Conservation (phyloP, 2,113 vertebrate species). For the Seriola quinqueradiata region DNA sequence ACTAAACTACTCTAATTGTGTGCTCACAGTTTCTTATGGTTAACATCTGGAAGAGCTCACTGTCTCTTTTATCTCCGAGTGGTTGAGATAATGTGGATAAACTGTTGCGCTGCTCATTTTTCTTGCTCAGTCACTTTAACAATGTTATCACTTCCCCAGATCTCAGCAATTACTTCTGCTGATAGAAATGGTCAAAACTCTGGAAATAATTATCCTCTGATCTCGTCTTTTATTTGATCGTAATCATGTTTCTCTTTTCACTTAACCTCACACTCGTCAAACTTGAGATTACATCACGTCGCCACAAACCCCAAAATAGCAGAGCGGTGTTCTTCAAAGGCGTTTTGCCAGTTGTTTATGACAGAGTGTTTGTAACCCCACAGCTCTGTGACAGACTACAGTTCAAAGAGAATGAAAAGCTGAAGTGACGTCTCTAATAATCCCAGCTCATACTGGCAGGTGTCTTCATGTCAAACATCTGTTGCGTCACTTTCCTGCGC, state of each 20-base stretch:
- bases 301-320: not conserved
- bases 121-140: not conserved
- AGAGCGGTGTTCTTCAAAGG: not conserved
- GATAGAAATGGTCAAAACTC: not conserved
- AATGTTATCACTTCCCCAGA: not conserved
- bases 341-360: not conserved
- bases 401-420: conserved; percentile 20
- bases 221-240: not conserved
- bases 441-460: conserved; percentile 47
- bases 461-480: conserved; percentile 53
- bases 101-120: not conserved
- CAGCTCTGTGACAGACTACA: not conserved
- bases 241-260: not conserved
- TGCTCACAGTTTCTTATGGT: not conserved
- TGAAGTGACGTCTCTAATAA: conserved; percentile 27
- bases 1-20: not conserved
- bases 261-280: not conserved
- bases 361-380: not conserved
- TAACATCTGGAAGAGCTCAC: not conserved
- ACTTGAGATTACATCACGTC: not conserved
- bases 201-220: not conserved
- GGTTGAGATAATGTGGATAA: not conserved
- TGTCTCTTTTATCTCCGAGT: not conserved
- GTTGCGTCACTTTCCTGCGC: conserved; percentile 19
- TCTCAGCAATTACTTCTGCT: not conserved